Evolutionary conservation across 2,888 invertebrate genomes (phyloP).

Genomic region (Limnephilus auricula): DNA sequence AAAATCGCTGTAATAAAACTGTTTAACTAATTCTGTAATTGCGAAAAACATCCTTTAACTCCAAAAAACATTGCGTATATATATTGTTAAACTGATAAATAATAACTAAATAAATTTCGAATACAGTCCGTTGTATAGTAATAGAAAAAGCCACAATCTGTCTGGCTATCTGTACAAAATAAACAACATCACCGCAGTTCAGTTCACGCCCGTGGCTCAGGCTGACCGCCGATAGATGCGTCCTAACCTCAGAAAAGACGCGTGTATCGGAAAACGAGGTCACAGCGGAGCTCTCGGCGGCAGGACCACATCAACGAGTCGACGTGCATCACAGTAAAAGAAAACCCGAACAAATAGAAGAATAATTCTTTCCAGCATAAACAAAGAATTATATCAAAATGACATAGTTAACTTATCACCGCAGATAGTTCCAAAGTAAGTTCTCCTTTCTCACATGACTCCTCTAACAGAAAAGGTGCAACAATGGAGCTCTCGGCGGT

Average conservation of each 20-base stretch:
- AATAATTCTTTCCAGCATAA: not conserved
- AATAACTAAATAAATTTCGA: not conserved
- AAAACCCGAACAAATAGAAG: too few relatives aligned
- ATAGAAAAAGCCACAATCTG: not conserved
- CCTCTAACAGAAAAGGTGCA: not conserved
- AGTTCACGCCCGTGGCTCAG: not conserved
- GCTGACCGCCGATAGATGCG: not conserved
- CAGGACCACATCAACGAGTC: not conserved
- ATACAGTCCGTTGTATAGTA: not conserved
- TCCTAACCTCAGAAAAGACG: not conserved
- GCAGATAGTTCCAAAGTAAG: not conserved
- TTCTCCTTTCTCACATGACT: not conserved
- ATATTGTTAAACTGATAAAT: too few relatives aligned
- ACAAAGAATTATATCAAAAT: not conserved
- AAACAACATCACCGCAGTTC: not conserved
- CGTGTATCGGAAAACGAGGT: not conserved
- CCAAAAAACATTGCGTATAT: too few relatives aligned
- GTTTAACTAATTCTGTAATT: too few relatives aligned
- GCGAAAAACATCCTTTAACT: too few relatives aligned
- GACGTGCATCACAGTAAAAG: not conserved
- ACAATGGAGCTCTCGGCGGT: not conserved
- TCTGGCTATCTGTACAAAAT: not conserved
- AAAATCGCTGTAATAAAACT: too few relatives aligned
- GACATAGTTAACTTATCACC: not conserved
- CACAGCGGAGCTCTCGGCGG: not conserved